phyloP scores from a whole-genome alignment of 2,113 vertebrate species.

The Chionodraco myersi region DNA sequence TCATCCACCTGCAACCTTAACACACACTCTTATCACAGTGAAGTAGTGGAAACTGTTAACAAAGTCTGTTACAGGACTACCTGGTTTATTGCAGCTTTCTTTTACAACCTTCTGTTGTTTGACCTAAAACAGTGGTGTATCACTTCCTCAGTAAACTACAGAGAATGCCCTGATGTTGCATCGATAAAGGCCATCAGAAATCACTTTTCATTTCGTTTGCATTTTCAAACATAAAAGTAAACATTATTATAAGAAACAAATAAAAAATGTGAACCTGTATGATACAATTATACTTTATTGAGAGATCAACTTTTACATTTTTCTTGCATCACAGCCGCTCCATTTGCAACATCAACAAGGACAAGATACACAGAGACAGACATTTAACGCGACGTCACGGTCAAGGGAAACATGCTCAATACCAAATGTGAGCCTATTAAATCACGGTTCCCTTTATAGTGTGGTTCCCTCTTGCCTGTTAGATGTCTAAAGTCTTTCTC shows the following conservation, averaged over 20 bases:
- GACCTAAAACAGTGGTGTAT: not conserved
- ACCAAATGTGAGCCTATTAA: no score
- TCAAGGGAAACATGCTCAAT: no score
- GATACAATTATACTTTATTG: no score
- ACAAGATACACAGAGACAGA: no score
- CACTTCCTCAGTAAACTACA: not conserved
- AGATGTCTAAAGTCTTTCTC: not conserved
- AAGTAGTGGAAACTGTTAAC: conserved; percentile 21
- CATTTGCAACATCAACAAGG: no score
- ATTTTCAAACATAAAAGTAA: not conserved
- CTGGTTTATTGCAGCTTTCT: conserved; percentile 34
- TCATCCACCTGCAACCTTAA: conserved; percentile 12
- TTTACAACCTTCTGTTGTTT: conserved; percentile 6
- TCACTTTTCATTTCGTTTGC: not conserved
- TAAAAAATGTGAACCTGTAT: not conserved
- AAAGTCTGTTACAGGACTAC: not conserved
- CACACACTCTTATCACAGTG: not conserved
- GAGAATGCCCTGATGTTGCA: not conserved
- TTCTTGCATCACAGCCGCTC: no score
- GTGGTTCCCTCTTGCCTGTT: not conserved
- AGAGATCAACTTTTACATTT: no score
- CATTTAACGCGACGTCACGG: no score
- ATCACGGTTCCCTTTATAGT: no score
- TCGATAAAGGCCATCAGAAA: not conserved
- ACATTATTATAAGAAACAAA: not conserved